These are phyloP conservation scores for Neotragus moschatus DNA, from an alignment of 2,113 vertebrate genomes.

Conservation along the genomic window DNA sequence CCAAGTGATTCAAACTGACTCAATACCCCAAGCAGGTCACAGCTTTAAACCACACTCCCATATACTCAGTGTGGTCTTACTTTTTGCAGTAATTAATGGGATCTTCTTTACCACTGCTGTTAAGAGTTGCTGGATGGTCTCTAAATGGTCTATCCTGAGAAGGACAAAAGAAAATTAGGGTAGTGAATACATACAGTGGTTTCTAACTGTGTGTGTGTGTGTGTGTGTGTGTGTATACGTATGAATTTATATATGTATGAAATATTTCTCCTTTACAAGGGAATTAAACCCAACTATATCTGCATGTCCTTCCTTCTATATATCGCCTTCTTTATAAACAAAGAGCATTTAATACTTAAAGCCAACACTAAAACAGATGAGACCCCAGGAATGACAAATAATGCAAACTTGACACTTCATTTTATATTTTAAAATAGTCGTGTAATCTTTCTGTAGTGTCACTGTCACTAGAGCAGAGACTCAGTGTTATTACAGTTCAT, in stretches of 20 bases:
- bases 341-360: background rate
- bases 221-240: rapidly evolving
- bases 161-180: conserved; percentile 56
- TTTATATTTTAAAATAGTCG: background rate
- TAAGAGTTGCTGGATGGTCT: conserved; percentile 93
- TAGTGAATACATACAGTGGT: background rate
- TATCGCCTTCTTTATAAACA: background rate
- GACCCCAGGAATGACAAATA: background rate
- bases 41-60: background rate
- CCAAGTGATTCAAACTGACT: background rate
- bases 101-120: conserved; percentile 95
- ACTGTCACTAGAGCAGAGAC: background rate
- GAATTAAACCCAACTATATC: background rate
- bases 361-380: background rate
- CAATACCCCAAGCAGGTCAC: background rate
- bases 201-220: conserved; percentile 14
- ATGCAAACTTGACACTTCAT: background rate
- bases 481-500: background rate
- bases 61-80: conserved; percentile 80
- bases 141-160: conserved; percentile 93
- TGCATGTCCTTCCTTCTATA: background rate
- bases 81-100: conserved; percentile 93
- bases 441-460: background rate
- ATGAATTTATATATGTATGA: background rate
- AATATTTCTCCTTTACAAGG: background rate